These are phyloP conservation scores for Apodemus speciosus DNA, from an alignment of 2,113 vertebrate genomes.

Conservation along the genomic window DNA sequence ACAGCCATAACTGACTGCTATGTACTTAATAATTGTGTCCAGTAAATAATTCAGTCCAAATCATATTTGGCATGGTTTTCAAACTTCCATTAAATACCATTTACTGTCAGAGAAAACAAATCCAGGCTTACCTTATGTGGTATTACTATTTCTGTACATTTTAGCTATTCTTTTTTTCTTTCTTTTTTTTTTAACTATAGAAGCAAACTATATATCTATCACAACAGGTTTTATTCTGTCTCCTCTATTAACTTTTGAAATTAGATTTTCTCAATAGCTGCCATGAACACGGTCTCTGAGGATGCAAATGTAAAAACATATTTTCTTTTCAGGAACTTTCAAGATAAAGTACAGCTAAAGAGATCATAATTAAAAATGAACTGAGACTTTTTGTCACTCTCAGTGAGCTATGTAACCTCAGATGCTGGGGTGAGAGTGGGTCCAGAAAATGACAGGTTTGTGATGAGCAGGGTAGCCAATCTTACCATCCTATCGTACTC, in stretches of 20 bases:
- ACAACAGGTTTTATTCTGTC: not conserved
- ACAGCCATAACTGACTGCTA: not conserved
- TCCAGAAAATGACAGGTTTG: not conserved
- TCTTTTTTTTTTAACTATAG: not conserved
- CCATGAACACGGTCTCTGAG: not conserved
- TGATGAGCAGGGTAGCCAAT: not conserved
- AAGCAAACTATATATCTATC: not conserved
- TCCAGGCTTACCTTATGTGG: not conserved
- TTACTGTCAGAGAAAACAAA: conserved; percentile 32
- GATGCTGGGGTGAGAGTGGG: not conserved
- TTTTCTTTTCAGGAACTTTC: not conserved
- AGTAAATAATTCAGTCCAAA: conserved; percentile 32
- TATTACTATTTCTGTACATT: not conserved
- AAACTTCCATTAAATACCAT: conserved; percentile 1
- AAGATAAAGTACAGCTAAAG: not conserved
- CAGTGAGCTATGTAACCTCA: not conserved
- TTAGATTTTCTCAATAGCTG: conserved; percentile 20
- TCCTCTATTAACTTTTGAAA: conserved; percentile 38
- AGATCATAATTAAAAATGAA: not conserved
- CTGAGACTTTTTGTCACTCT: not conserved
- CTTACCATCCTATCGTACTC: not conserved
- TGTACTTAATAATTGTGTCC: conserved; percentile 5
- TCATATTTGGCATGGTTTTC: not conserved
- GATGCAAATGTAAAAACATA: not conserved
- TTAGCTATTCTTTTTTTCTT: not conserved